Percentiles rank a stretch among this genome's conserved stretches.
phyloP scores from a whole-genome alignment of 2,797 vertebrate species.

The Heterohyrax brucei region DNA sequence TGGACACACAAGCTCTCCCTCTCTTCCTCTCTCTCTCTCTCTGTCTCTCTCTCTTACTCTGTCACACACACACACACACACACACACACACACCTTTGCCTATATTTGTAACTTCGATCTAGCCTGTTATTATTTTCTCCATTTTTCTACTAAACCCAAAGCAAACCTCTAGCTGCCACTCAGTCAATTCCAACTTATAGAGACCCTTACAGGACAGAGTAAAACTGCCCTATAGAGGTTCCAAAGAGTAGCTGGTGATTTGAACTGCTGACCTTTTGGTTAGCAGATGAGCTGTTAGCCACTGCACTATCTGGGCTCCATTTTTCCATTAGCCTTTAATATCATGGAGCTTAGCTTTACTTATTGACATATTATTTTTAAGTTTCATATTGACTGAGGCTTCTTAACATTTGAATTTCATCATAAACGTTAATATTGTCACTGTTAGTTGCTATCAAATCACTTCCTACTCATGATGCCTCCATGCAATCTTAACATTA shows the following conservation, averaged over 20 bases:
- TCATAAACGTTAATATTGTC: neutral
- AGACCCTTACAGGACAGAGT: no score
- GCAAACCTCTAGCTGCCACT: no score
- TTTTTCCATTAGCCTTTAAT: conserved; percentile 37
- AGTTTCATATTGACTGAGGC: neutral
- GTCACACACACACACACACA: neutral
- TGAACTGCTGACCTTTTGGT: no score
- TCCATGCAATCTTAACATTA: neutral
- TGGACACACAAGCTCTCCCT: neutral
- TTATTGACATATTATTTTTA: conserved; percentile 31
- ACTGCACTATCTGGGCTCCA: neutral
- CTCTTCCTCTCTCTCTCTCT: no score
- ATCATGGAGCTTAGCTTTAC: conserved; percentile 3
- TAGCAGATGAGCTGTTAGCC: no score
- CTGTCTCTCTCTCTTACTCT: no score
- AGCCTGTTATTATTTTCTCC: neutral
- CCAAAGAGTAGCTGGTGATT: no score
- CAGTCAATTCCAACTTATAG: no score
- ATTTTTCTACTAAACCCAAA: neutral
- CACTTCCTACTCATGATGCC: no score
- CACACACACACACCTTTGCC: neutral
- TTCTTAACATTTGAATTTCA: conserved; percentile 58
- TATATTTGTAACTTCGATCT: neutral
- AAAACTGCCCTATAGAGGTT: no score
- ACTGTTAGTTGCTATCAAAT: neutral